Conservation (phyloP, 1,140 invertebrate genomes). For the Drosophila sulfurigaster region DNA sequence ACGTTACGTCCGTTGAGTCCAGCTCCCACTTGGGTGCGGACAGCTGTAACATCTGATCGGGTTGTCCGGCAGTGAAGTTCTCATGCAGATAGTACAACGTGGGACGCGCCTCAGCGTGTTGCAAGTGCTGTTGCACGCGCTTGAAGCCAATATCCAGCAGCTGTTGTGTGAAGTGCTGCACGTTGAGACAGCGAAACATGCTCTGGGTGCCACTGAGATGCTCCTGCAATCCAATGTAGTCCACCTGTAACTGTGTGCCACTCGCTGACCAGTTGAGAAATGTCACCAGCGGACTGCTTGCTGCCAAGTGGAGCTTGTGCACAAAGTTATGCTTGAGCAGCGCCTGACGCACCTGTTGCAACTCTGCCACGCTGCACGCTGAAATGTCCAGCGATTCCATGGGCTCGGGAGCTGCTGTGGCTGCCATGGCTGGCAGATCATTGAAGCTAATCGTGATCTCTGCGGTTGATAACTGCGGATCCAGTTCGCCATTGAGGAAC, state of each 20-base stretch:
- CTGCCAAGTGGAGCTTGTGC: slow-evolving; percentile 43
- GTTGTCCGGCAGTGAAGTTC: slow-evolving; percentile 16
- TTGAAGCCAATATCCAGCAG: slow-evolving; percentile 37
- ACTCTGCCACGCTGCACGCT: background rate
- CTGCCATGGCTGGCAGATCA: background rate
- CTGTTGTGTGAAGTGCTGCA: slow-evolving; percentile 30
- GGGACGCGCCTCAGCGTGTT: background rate
- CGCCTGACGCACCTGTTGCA: background rate
- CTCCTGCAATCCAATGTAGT: slow-evolving; percentile 52
- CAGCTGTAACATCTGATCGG: slow-evolving; percentile 2
- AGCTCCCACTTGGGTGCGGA: background rate
- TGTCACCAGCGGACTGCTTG: background rate
- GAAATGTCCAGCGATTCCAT: background rate
- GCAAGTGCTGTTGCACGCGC: background rate
- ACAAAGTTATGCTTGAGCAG: slow-evolving; percentile 30
- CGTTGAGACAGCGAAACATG: slow-evolving; percentile 43
- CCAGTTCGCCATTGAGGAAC: background rate
- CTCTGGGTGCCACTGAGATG: slow-evolving; percentile 27
- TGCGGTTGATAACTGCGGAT: background rate
- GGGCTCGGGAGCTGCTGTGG: background rate
- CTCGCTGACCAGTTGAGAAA: slow-evolving; percentile 44
- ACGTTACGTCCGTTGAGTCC: background rate
- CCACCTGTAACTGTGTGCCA: slow-evolving; percentile 36
- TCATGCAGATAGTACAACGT: slow-evolving; percentile 29
- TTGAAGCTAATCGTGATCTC: slow-evolving; percentile 1